Evolutionary conservation across 2,113 vertebrate species (phyloP).

Genomic region (Turnix velox): DNA sequence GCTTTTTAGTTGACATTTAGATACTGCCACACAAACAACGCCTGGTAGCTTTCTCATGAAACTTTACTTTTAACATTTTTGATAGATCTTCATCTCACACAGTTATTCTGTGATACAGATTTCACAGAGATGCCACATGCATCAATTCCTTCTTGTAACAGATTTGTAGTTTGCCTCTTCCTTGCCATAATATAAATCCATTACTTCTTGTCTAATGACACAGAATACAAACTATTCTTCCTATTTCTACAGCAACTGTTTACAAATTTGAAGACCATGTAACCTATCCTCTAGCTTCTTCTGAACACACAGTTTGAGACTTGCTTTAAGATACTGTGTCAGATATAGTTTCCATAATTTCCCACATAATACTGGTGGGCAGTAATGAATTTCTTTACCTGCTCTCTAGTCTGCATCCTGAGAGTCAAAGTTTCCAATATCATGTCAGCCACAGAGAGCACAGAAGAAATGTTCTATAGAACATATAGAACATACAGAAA

Average conservation of each 20-base stretch:
- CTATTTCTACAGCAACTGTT: neutral
- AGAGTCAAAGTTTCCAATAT: neutral
- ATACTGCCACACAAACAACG: neutral
- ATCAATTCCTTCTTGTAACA: neutral
- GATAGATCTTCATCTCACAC: neutral
- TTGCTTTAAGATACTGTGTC: neutral
- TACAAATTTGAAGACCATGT: neutral
- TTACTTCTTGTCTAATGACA: neutral
- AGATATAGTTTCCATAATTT: neutral
- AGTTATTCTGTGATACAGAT: neutral
- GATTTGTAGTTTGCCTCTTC: neutral
- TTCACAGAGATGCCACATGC: neutral
- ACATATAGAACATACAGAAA: too few relatives aligned
- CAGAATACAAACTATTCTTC: neutral
- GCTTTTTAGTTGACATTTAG: neutral
- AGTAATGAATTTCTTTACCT: neutral
- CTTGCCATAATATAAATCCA: neutral
- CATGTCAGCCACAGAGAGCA: neutral
- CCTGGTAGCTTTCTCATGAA: neutral
- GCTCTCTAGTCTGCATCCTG: neutral
- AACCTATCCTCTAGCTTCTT: neutral
- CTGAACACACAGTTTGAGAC: accelerated
- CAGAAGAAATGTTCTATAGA: neutral
- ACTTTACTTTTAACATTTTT: neutral
- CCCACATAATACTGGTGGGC: too few relatives aligned